Conservation (phyloP, 2,888 invertebrate genomes). For the Idaea biselata region DNA sequence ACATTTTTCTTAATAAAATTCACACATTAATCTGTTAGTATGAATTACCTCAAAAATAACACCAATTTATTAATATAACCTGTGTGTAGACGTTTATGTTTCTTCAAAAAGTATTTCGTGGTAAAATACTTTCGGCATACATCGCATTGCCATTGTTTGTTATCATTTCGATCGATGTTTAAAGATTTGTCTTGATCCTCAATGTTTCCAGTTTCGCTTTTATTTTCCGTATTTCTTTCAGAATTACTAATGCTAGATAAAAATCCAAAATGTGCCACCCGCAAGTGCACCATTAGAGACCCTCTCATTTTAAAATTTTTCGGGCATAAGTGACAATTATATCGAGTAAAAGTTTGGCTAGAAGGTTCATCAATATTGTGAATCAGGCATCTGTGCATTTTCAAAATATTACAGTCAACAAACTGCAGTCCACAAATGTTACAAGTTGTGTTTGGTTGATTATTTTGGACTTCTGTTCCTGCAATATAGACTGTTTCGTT, state of each 20-base stretch:
- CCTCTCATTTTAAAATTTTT: slow-evolving; percentile 91
- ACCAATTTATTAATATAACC: slow-evolving; percentile 79
- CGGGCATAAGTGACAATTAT: slow-evolving; percentile 88
- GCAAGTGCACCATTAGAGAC: slow-evolving; percentile 89
- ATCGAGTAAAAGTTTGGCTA: slow-evolving; percentile 66
- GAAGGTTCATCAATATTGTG: slow-evolving; percentile 76
- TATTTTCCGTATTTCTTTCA: slow-evolving; percentile 29
- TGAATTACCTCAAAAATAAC: slow-evolving; percentile 71
- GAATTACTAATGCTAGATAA: slow-evolving; percentile 44
- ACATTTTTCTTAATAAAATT: slow-evolving; percentile 3
- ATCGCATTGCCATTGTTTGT: slow-evolving; percentile 93
- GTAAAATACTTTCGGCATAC: slow-evolving; percentile 92
- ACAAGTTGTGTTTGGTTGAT: slow-evolving; percentile 68
- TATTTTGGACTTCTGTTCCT: slow-evolving; percentile 51
- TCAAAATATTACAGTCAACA: slow-evolving; percentile 84
- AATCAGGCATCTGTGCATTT: slow-evolving; percentile 87
- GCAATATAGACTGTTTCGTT: slow-evolving; percentile 48
- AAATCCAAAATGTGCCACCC: slow-evolving; percentile 88
- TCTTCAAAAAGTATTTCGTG: slow-evolving; percentile 93
- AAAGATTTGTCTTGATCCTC: slow-evolving; percentile 40
- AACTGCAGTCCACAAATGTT: slow-evolving; percentile 88
- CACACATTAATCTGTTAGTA: slow-evolving; percentile 59
- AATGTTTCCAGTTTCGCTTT: slow-evolving; percentile 30
- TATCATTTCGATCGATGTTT: slow-evolving; percentile 71
- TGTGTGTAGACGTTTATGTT: slow-evolving; percentile 92